Evolutionary conservation across 2,797 vertebrate species (phyloP).

Genomic region (Tolypeutes matacus): DNA sequence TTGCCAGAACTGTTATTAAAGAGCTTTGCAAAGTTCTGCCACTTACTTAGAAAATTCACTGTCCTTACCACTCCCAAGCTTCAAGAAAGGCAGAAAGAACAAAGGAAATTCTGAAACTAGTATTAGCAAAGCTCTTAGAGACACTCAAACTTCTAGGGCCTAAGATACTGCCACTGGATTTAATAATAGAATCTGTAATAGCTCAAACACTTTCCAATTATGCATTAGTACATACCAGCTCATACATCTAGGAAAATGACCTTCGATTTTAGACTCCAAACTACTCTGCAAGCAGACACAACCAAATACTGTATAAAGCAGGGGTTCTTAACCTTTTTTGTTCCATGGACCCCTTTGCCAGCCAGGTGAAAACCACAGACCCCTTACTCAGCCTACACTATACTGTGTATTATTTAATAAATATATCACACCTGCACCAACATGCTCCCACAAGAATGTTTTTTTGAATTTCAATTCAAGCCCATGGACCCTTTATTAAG

Average conservation of each 20-base stretch:
- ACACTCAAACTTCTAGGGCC: neutral
- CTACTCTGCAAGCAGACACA: neutral
- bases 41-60: neutral
- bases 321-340: too few relatives aligned
- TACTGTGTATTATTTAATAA: too few relatives aligned
- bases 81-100: slow-evolving; percentile 32
- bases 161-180: neutral
- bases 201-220: too few relatives aligned
- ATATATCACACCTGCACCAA: too few relatives aligned
- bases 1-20: neutral
- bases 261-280: neutral
- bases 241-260: neutral
- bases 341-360: too few relatives aligned
- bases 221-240: too few relatives aligned
- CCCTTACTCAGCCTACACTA: too few relatives aligned
- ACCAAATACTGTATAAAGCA: neutral
- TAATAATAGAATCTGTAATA: neutral
- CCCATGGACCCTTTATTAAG: too few relatives aligned
- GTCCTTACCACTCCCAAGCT: neutral
- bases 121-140: neutral
- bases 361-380: too few relatives aligned
- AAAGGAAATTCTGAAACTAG: slow-evolving; percentile 1
- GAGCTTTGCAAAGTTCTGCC: neutral
- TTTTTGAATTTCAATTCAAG: too few relatives aligned
- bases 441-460: too few relatives aligned